Conservation (phyloP, 2,797 vertebrate genomes). For the Macropodus opercularis region DNA sequence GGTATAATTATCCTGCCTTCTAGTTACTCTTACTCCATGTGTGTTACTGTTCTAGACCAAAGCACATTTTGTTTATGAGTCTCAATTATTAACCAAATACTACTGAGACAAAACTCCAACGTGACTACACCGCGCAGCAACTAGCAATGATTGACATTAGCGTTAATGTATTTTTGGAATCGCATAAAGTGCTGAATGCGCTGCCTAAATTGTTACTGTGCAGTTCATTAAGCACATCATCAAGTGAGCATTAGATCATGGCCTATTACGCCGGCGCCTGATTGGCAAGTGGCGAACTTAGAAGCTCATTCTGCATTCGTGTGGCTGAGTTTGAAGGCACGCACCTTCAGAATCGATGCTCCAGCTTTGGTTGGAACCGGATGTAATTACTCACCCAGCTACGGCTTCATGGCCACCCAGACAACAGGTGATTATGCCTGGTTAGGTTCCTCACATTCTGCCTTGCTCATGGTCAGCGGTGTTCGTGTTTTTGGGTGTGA, state of each 20-base stretch:
- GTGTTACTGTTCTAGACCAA: neutral
- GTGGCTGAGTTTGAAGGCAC: conserved; percentile 24
- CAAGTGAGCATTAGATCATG: conserved; percentile 59
- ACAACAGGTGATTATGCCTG: conserved; percentile 32
- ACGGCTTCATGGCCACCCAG: conserved; percentile 25
- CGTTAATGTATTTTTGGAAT: conserved; percentile 59
- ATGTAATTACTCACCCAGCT: conserved; percentile 32
- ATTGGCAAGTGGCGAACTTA: conserved; percentile 62
- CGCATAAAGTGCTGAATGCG: conserved; percentile 58
- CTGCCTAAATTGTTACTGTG: conserved; percentile 55
- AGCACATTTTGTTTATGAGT: conserved; percentile 6
- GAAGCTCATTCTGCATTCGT: conserved; percentile 37
- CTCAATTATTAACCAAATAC: conserved; percentile 33
- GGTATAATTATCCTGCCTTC: neutral
- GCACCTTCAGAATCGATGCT: conserved; percentile 30
- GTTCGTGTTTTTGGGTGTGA: neutral
- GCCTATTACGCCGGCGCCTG: conserved; percentile 56
- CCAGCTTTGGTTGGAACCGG: conserved; percentile 35
- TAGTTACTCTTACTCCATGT: neutral
- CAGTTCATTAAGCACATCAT: conserved; percentile 60
- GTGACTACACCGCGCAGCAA: neutral
- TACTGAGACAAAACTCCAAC: conserved; percentile 20
- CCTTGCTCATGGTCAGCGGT: conserved; percentile 30
- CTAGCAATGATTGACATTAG: conserved; percentile 51
- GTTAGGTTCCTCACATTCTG: conserved; percentile 16